phyloP scores from a whole-genome alignment of 2,113 vertebrate species.

The Cepphus grylle region DNA sequence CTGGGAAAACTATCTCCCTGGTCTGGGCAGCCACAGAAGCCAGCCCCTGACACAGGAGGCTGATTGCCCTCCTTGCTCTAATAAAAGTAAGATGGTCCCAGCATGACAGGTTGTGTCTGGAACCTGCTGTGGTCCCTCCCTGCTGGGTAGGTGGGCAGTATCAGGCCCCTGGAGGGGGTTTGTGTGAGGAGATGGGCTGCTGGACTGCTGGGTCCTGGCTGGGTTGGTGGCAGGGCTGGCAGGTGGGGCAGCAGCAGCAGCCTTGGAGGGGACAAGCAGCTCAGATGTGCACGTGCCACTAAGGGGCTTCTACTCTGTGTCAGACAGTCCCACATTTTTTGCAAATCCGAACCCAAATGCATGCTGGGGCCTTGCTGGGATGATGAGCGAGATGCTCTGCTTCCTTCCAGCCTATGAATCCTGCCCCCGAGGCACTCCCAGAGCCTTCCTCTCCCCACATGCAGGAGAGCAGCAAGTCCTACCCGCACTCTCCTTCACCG shows the following conservation, averaged over 20 bases:
- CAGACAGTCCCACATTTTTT: background rate
- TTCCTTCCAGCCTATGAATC: background rate
- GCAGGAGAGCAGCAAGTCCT: background rate
- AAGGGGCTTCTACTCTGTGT: background rate
- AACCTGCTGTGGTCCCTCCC: background rate
- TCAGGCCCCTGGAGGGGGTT: background rate
- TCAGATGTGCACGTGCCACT: fast-evolving
- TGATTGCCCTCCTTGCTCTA: background rate
- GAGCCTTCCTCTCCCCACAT: background rate
- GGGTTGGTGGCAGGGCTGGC: background rate
- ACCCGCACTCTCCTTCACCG: background rate
- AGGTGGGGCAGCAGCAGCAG: fast-evolving
- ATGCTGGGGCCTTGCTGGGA: background rate
- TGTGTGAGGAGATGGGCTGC: background rate
- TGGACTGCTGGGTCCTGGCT: background rate
- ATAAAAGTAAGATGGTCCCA: background rate
- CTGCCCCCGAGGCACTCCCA: fast-evolving
- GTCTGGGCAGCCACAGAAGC: background rate
- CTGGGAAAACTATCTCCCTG: no score
- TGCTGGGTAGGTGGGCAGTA: background rate
- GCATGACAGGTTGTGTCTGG: fast-evolving
- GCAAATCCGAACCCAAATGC: fast-evolving
- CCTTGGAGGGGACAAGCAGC: background rate
- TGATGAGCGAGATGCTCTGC: background rate
- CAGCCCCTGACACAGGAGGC: background rate